Base-by-base conservation (phyloP, 2,113 vertebrate genomes). In the Erythrolamprus reginae region DNA sequence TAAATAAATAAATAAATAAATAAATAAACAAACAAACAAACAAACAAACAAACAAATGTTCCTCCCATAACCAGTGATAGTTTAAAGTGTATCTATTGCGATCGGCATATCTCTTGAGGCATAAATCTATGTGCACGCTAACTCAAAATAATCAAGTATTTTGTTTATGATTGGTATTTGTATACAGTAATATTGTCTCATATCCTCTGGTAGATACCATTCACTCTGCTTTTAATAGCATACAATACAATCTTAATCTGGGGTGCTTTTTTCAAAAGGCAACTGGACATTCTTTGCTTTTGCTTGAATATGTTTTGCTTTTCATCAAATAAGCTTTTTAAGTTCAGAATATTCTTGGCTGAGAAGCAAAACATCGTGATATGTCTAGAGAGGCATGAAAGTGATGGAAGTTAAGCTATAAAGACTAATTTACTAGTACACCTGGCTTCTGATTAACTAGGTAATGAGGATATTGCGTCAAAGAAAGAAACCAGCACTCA, bases 401-500 rank as follows among this genome's bases (percentile, higher is more conserved):
- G 17, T 38, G 7, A 42, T 77, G 70, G 33, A 42, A 21, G 6
- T 38, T 9, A 77, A 77, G 33, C 70, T 42, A 9, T 42, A 21
- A 77, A 21, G 33, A 77, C 33, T 19, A 77, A 77, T 21, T 77
- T 77, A 77, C 15, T 77, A 77, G 38, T 77, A 77, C 6, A 38
- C 6, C 7, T 38, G 65, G 65, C 65, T 17, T 77, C 2, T 42
- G 65, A 0, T 42, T 13, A 45, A 86, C 0, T 8, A 91, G 90
- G 2, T 13, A 24, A 55, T 82, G 55, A 77, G 42, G 21, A 86
- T 90, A 19, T 83, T 82, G 28, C 42, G 9, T 17, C 15, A 12
- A 3, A 55, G n/a, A 61, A 58, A 23, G 87, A 55, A 90, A 38
- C 58, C 52, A 28, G 88, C 84, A 87, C 86, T 88, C 91, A 98